A percentile compares a stretch with the other conserved stretches of the same genome.
Conservation (phyloP, 2,113 vertebrate genomes). For the Lota lota region DNA sequence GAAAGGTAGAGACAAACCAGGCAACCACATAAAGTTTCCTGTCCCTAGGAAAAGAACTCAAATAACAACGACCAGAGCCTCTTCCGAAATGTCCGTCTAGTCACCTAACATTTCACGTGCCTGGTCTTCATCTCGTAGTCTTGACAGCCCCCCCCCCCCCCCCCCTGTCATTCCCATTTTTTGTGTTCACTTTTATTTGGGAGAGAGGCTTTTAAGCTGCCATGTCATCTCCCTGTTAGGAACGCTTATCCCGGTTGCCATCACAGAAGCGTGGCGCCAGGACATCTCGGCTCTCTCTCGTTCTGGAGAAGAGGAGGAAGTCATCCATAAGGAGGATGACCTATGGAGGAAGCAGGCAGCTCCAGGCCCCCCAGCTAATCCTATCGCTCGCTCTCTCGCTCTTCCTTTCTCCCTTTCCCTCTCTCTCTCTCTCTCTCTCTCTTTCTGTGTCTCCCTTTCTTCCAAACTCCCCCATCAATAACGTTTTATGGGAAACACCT, state of each 20-base stretch:
- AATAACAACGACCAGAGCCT: slow-evolving; percentile 10
- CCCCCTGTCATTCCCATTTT: slow-evolving; percentile 6
- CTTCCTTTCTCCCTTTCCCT: background rate
- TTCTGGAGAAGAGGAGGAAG: slow-evolving; percentile 48
- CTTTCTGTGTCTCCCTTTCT: background rate
- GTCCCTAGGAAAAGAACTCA: slow-evolving; percentile 13
- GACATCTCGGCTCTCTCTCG: slow-evolving; percentile 37
- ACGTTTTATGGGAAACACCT: slow-evolving; percentile 62
- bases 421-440: slow-evolving; percentile 5
- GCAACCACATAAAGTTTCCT: slow-evolving; percentile 26
- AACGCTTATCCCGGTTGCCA: slow-evolving; percentile 63
- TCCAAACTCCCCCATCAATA: slow-evolving; percentile 39
- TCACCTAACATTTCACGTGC: slow-evolving; percentile 26
- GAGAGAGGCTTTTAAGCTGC: slow-evolving; percentile 65
- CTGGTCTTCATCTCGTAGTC: slow-evolving; percentile 49
- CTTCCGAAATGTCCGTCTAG: slow-evolving; percentile 23
- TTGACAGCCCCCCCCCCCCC: slow-evolving; percentile 41
- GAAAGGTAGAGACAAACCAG: too few relatives aligned
- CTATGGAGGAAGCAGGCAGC: slow-evolving; percentile 41
- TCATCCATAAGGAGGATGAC: slow-evolving; percentile 56
- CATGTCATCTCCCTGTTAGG: slow-evolving; percentile 47
- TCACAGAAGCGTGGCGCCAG: slow-evolving; percentile 56
- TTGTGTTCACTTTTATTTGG: slow-evolving; percentile 57
- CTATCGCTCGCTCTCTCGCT: background rate
- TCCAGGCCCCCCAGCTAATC: slow-evolving; percentile 39